Percentiles rank a stretch among this genome's conserved stretches.
Conservation (phyloP, 2,888 invertebrate genomes). For the Neoitamus cyanurus region DNA sequence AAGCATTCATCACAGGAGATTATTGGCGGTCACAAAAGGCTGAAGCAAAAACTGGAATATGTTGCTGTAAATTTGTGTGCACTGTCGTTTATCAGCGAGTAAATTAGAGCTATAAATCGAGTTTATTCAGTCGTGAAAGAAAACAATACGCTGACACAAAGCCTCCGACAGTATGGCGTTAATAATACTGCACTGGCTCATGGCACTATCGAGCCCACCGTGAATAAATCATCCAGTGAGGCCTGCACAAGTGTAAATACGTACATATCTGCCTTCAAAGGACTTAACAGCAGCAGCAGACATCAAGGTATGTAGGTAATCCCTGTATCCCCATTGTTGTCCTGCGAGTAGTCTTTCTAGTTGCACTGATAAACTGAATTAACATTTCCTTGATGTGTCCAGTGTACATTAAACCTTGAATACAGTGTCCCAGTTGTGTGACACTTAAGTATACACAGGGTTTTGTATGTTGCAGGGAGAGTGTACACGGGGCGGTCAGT, state of each 20-base stretch:
- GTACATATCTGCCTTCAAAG: conserved; percentile 2
- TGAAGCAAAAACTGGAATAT: neutral
- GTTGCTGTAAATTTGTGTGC: neutral
- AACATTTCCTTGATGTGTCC: conserved; percentile 16
- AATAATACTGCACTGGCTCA: neutral
- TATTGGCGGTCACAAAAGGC: neutral
- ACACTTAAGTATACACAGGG: neutral
- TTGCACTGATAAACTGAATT: conserved; percentile 4
- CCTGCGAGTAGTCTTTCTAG: neutral
- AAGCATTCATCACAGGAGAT: neutral
- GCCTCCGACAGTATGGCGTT: neutral
- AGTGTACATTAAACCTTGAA: neutral
- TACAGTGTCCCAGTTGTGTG: neutral
- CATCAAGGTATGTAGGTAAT: neutral
- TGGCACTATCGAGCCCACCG: neutral
- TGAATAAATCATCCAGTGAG: neutral
- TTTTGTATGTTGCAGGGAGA: neutral
- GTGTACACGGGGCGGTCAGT: neutral
- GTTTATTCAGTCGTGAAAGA: neutral
- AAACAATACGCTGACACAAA: neutral
- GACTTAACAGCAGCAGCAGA: neutral
- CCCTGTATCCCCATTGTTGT: neutral
- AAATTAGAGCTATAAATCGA: neutral
- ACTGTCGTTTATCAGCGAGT: neutral
- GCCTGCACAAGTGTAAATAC: neutral